Evolutionary conservation across 2,888 invertebrate species (phyloP).

Genomic region (Sesia apiformis): DNA sequence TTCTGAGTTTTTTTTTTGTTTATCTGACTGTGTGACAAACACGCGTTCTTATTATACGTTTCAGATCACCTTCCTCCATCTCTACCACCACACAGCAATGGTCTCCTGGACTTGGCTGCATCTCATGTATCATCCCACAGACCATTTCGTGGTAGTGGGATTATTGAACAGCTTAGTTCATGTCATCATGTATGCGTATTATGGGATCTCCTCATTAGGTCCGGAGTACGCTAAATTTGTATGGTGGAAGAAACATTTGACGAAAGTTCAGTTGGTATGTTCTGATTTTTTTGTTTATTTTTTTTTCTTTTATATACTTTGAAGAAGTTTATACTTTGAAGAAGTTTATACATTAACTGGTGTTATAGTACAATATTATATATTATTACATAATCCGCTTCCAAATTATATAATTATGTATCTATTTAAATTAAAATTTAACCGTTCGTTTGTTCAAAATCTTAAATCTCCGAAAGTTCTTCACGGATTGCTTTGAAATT

Average conservation of each 20-base stretch:
- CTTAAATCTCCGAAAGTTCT: too few species aligned
- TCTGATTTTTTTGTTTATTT: neutral
- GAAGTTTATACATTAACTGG: too few species aligned
- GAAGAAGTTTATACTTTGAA: too few species aligned
- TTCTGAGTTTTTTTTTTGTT: neutral
- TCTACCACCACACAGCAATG: slow-evolving; percentile 89
- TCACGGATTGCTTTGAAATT: too few species aligned
- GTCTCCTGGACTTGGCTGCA: slow-evolving; percentile 87
- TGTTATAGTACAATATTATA: too few species aligned
- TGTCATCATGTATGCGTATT: slow-evolving; percentile 88
- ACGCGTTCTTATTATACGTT: neutral
- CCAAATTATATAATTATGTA: too few species aligned
- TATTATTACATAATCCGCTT: too few species aligned
- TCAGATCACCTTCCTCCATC: slow-evolving; percentile 85
- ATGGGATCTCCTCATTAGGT: slow-evolving; percentile 83
- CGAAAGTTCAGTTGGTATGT: slow-evolving; percentile 84
- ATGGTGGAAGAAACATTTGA: slow-evolving; percentile 93
- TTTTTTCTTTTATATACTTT: neutral
- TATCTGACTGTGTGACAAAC: neutral
- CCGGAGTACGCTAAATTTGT: slow-evolving; percentile 82
- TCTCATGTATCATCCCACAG: slow-evolving; percentile 82
- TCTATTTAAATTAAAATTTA: too few species aligned
- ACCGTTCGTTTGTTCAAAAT: too few species aligned
- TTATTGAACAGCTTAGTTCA: slow-evolving; percentile 85
- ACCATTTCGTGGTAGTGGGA: slow-evolving; percentile 84